phyloP scores from a whole-genome alignment of 2,797 vertebrate genomes.

The Acanthornis magna region DNA sequence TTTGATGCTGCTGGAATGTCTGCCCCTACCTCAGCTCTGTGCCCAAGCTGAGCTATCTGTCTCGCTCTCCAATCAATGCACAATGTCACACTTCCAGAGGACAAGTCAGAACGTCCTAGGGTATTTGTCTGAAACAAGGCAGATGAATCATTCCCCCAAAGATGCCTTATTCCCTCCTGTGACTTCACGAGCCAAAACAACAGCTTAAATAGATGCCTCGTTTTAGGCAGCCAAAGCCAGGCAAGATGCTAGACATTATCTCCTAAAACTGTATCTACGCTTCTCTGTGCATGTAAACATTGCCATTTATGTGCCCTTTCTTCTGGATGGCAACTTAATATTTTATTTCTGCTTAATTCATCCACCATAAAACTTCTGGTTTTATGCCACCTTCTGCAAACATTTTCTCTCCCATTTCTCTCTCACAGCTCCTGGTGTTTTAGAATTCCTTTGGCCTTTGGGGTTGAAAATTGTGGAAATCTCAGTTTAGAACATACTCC shows the following conservation, averaged over 20 bases:
- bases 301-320: background rate
- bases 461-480: background rate
- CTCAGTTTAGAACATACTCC: background rate
- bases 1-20: background rate
- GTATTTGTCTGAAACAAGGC: background rate
- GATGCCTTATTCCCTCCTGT: background rate
- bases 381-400: background rate
- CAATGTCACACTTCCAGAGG: background rate
- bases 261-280: background rate
- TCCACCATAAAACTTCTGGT: background rate
- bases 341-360: background rate
- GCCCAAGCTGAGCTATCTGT: background rate
- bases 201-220: background rate
- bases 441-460: background rate
- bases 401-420: background rate
- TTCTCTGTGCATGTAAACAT: background rate
- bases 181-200: background rate
- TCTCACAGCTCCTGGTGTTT: background rate
- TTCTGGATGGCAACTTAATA: background rate
- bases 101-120: background rate
- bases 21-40: background rate
- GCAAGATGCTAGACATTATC: background rate
- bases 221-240: background rate
- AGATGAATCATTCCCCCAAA: background rate
- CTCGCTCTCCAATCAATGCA: background rate